Evolutionary conservation across 2,888 invertebrate species (phyloP).

Genomic region (Myopa testacea): DNA sequence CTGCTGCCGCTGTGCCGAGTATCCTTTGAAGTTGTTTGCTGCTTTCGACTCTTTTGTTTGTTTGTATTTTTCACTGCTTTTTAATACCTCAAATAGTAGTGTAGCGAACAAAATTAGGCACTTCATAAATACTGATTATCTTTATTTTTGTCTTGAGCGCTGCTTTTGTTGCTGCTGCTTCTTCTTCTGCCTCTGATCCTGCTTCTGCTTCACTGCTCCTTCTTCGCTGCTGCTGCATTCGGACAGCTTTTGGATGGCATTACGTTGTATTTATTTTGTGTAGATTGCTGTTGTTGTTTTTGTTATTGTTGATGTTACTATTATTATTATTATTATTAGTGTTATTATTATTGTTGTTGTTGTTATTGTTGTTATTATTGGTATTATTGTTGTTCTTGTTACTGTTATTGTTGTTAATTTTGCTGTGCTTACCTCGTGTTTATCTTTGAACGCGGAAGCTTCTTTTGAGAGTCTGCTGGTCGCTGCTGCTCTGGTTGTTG

Average conservation of each 20-base stretch:
- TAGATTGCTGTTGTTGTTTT: background rate
- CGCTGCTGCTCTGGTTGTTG: background rate
- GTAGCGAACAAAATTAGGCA: background rate
- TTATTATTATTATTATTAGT: background rate
- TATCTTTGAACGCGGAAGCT: conserved; percentile 5
- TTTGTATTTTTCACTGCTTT: background rate
- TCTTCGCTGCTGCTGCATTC: no score
- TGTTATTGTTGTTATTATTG: background rate
- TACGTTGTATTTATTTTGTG: conserved; percentile 12
- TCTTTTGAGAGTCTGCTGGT: background rate
- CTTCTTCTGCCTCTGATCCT: no score
- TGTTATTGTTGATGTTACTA: background rate
- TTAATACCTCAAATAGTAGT: background rate
- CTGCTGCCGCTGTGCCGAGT: background rate
- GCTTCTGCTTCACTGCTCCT: no score
- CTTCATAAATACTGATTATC: conserved; percentile 32
- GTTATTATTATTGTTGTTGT: background rate
- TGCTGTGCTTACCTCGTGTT: conserved; percentile 9
- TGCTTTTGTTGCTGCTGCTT: background rate
- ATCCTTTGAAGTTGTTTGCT: conserved; percentile 27
- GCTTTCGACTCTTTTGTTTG: background rate
- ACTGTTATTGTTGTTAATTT: background rate
- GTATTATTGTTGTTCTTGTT: conserved; percentile 6
- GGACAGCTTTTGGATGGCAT: conserved; percentile 24
- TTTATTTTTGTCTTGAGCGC: conserved; percentile 20